phyloP scores from a whole-genome alignment of 2,888 invertebrate species.

The Melanostoma scalare region DNA sequence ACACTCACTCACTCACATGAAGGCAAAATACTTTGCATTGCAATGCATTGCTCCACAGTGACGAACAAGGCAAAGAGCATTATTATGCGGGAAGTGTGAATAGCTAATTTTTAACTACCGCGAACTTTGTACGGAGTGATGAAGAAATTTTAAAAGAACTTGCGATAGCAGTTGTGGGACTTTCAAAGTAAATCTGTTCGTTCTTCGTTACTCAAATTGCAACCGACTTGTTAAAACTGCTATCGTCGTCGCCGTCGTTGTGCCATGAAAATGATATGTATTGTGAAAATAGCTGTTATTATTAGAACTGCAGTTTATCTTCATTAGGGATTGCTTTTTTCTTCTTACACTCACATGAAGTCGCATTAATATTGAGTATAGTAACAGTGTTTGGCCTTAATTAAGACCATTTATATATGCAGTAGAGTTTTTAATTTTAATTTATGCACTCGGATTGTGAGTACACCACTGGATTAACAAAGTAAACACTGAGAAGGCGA shows the following conservation, averaged over 20 bases:
- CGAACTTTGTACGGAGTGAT: neutral
- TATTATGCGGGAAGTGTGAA: slow-evolving; percentile 38
- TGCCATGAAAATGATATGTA: too few species aligned
- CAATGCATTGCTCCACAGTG: neutral
- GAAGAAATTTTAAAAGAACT: neutral
- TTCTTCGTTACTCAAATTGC: too few species aligned
- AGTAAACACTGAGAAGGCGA: too few species aligned
- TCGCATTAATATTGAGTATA: neutral
- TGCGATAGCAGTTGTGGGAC: neutral
- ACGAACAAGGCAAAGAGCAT: neutral
- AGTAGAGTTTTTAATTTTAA: slow-evolving; percentile 25
- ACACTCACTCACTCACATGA: neutral
- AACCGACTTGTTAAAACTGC: too few species aligned
- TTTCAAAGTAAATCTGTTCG: too few species aligned
- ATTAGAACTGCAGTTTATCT: too few species aligned
- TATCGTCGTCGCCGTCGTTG: too few species aligned
- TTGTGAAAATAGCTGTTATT: too few species aligned
- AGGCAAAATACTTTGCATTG: slow-evolving; percentile 36
- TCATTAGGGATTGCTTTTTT: too few species aligned
- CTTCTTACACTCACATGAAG: too few species aligned
- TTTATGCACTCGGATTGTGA: slow-evolving; percentile 23
- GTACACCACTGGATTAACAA: too few species aligned
- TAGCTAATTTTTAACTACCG: slow-evolving; percentile 48
- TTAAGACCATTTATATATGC: neutral
- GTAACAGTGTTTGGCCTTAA: slow-evolving; percentile 24